Evolutionary conservation across 2,113 vertebrate species (phyloP), one percentile per base, ranked within the genome.

Genomic region (Chrysochloris asiatica): DNA sequence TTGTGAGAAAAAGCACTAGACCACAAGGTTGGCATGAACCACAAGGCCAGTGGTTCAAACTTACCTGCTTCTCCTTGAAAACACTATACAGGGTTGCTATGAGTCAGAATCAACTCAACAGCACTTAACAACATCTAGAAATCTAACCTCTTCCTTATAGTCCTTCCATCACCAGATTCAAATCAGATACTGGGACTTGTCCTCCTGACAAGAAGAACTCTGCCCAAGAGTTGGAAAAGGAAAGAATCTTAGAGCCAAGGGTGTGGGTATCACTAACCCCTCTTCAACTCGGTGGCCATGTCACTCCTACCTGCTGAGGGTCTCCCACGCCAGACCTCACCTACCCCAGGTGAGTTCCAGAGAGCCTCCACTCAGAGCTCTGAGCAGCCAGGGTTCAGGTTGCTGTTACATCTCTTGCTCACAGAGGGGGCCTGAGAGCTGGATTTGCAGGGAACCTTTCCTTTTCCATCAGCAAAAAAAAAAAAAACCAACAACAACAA

Each of bases 361-460:
- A 14, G 45, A 0, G 0, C 45, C 87, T 41, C 3, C 0, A 76
- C 88, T 19, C 78, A n/a, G 93, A 71, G 72, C 77, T 65, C 28
- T n/a, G 79, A 69, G 26, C 81, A 79, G 72, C 81, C 8, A 22
- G 17, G 24, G 86, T 48, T 24, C 2, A 52, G 21, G 92, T 48
- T 95, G 95, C 67, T 93, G 61, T 95, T 96, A 63, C 95, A 3
- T 22, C 1, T 17, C 43, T 88, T 0, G 61, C 94, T 95, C 95
- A 93, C 92, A 96, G 95, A 95, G 95, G 96, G 96, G 92, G 96
- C 95, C 94, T 95, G 93, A 95, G 96, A 96, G 95, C 73, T 19
- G 28, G 38, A 33, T 96, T 93, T 77, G 54, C 90, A 1, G 1
- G 30, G 11, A 77, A 22, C 33, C 36, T 54, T 33, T 83, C 19